Conservation (phyloP, 2,888 invertebrate genomes). For the Pantelozetes paolii region DNA sequence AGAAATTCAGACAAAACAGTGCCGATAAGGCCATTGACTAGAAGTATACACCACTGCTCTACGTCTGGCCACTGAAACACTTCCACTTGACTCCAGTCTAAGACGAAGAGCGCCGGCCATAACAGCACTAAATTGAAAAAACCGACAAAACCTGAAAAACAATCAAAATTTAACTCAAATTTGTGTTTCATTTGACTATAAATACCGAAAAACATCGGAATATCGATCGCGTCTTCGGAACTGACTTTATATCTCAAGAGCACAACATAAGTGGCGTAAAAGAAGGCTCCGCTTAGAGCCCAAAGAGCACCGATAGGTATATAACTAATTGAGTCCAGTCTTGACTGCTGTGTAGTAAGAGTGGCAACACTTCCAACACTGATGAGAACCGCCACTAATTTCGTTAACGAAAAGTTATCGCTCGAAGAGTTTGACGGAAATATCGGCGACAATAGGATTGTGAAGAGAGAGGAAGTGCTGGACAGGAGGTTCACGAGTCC, state of each 20-base stretch:
- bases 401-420: slow-evolving; percentile 80
- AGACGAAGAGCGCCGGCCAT: slow-evolving; percentile 82
- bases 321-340: slow-evolving; percentile 39
- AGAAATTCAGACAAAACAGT: slow-evolving; percentile 85
- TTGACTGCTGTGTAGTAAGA: not conserved
- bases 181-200: too few species aligned
- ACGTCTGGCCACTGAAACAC: slow-evolving; percentile 77
- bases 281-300: slow-evolving; percentile 77
- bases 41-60: slow-evolving; percentile 71
- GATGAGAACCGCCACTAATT: slow-evolving; percentile 67
- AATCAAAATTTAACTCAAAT: slow-evolving; percentile 4
- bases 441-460: slow-evolving; percentile 75
- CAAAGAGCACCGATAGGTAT: slow-evolving; percentile 73
- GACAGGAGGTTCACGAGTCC: slow-evolving; percentile 83
- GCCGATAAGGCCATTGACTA: slow-evolving; percentile 81
- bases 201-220: slow-evolving; percentile 88
- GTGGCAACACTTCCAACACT: slow-evolving; percentile 44
- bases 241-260: slow-evolving; percentile 75
- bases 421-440: slow-evolving; percentile 70
- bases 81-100: slow-evolving; percentile 74
- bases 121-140: slow-evolving; percentile 78
- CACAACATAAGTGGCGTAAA: slow-evolving; percentile 85
- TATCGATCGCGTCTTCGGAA: slow-evolving; percentile 87
- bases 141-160: slow-evolving; percentile 77
- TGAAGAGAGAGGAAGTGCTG: slow-evolving; percentile 82